A percentile compares a stretch with the other conserved stretches of the same genome.
phyloP scores from a whole-genome alignment of 2,888 invertebrate species.

The Amphipyra berbera region DNA sequence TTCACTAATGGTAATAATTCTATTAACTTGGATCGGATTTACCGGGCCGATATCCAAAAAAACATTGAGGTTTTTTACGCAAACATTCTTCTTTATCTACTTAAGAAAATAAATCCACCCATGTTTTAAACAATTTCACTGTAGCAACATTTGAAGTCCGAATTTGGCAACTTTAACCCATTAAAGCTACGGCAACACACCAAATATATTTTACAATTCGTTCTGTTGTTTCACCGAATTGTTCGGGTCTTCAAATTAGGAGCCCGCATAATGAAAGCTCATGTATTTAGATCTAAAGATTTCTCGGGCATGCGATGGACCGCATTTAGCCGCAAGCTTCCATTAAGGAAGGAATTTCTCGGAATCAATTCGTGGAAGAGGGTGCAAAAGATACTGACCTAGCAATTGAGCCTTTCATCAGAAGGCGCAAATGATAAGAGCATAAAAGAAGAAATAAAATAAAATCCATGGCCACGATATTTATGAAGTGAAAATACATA shows the following conservation, averaged over 20 bases:
- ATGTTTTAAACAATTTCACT: slow-evolving; percentile 15
- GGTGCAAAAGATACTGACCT: slow-evolving; percentile 54
- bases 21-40: slow-evolving; percentile 18
- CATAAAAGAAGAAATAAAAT: slow-evolving; percentile 26
- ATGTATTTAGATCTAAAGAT: slow-evolving; percentile 55
- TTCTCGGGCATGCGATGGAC: slow-evolving; percentile 19
- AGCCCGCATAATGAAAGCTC: slow-evolving; percentile 38
- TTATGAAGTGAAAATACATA: not conserved
- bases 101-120: not conserved
- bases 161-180: slow-evolving; percentile 26
- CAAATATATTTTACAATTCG: slow-evolving; percentile 27
- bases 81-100: slow-evolving; percentile 24
- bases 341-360: slow-evolving; percentile 50
- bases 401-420: slow-evolving; percentile 22
- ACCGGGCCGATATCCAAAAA: slow-evolving; percentile 8
- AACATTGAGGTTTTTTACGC: slow-evolving; percentile 10
- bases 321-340: slow-evolving; percentile 39
- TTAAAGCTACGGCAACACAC: not conserved
- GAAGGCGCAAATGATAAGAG: slow-evolving; percentile 20
- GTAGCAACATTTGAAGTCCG: slow-evolving; percentile 15
- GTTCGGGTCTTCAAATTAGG: slow-evolving; percentile 33
- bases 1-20: slow-evolving; percentile 41
- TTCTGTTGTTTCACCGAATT: slow-evolving; percentile 29
- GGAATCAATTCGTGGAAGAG: slow-evolving; percentile 38
- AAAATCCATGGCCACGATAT: slow-evolving; percentile 17